Conservation (phyloP, 1,140 invertebrate species). For the Drosophila parvula region DNA sequence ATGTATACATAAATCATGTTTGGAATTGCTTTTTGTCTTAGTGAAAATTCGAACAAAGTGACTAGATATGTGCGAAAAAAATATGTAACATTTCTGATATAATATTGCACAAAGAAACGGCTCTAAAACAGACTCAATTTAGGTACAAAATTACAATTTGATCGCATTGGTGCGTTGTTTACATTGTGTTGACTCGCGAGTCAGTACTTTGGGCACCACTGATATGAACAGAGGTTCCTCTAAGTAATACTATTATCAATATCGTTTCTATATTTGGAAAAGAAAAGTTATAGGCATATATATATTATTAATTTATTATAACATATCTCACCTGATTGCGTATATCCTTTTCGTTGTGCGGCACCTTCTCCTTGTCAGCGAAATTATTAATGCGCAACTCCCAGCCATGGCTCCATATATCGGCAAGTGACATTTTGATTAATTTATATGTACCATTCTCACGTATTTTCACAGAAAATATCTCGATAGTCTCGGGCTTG, state of each 20-base stretch:
- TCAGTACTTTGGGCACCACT: no score
- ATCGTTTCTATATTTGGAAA: constrained; percentile 1
- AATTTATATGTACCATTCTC: constrained; percentile 87
- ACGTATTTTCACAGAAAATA: constrained; percentile 87
- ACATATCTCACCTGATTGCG: constrained; percentile 85
- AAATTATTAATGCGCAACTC: constrained; percentile 89
- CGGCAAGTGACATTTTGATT: constrained; percentile 86
- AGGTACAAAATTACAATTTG: not conserved
- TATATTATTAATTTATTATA: no score
- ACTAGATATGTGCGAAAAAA: no score
- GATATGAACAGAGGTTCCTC: not conserved
- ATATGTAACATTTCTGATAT: no score
- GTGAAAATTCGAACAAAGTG: no score
- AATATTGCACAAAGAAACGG: no score
- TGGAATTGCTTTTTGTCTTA: no score
- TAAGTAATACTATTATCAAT: not conserved
- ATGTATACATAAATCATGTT: no score
- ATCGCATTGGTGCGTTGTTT: not conserved
- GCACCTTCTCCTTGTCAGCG: constrained; percentile 87
- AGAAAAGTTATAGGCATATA: not conserved
- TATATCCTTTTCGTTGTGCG: constrained; percentile 88
- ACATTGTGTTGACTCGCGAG: no score
- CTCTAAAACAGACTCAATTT: not conserved
- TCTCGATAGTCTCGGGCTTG: constrained; percentile 88
- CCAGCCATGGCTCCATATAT: constrained; percentile 88